A percentile compares a stretch with the other conserved stretches of the same genome.
Evolutionary conservation across 1,140 invertebrate genomes (phyloP).

Genomic region (Drosophila pallidifrons): DNA sequence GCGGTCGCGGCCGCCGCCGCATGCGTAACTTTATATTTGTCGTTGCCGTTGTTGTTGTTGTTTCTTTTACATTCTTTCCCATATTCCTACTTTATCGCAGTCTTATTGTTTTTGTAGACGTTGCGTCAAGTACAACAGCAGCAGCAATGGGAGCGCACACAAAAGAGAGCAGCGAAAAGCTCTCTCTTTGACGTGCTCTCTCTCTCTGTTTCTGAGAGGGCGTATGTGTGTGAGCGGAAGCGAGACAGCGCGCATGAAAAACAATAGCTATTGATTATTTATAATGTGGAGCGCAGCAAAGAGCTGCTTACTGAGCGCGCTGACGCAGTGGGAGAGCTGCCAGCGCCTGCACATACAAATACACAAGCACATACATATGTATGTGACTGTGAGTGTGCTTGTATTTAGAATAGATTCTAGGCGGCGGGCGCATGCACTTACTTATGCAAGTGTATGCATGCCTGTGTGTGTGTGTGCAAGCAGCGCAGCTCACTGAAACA

Average conservation of each 20-base stretch:
- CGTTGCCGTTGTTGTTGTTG: conserved; percentile 18
- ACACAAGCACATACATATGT: not conserved
- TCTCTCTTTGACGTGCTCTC: conserved; percentile 9
- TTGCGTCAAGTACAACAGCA: conserved; percentile 45
- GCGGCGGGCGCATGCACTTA: conserved; percentile 64
- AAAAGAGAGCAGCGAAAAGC: conserved; percentile 12
- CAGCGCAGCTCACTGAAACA: conserved; percentile 30
- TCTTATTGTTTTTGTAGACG: conserved; percentile 39
- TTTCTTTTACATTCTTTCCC: conserved; percentile 22
- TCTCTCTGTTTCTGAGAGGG: not conserved
- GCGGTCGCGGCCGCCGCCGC: conserved; percentile 66
- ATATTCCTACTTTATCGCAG: conserved; percentile 31
- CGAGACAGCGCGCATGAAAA: conserved; percentile 21
- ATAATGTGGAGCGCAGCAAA: conserved; percentile 34
- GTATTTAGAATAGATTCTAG: conserved; percentile 48
- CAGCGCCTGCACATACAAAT: not conserved
- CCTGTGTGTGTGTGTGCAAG: not conserved
- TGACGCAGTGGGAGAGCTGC: conserved; percentile 67
- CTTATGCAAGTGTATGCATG: conserved; percentile 8
- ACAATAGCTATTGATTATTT: conserved; percentile 58
- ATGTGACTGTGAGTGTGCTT: not conserved
- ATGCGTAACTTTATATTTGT: conserved; percentile 63
- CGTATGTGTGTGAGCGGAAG: not conserved
- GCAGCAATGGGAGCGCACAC: conserved; percentile 1
- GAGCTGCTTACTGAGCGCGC: conserved; percentile 45